Base-by-base conservation (phyloP, 1,140 invertebrate species). In the Aradophagus sp. region DNA sequence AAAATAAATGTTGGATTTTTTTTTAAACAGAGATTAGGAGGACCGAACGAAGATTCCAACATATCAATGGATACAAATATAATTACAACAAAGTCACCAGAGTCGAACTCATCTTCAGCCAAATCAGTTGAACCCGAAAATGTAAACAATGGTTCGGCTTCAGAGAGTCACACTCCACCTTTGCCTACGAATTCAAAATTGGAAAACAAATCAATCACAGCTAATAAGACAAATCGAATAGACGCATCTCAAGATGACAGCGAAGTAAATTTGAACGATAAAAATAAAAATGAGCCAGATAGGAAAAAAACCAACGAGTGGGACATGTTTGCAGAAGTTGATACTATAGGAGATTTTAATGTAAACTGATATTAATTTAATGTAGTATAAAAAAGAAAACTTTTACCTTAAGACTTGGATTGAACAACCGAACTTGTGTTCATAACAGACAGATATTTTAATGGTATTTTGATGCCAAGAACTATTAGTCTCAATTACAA, bases 251-350 rank as follows among this genome's bases (percentile, higher is more conserved):
- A 75, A 48, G 78, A 79, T 10, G 65, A 66, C 65, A 70, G 76
- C 67, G 58, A 86, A 76, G n/a, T n/a, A n/a, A n/a, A n/a, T n/a
- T n/a, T n/a, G n/a, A n/a, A n/a, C n/a, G n/a, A n/a, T n/a, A 71
- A 86, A 78, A 58, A 69, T 70, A 77, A 76, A 42, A 42, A 11
- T 2, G 80, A 80, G 45, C 78, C 78, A 2, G 85, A 84, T 4
- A 66, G 73, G 2, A 83, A 86, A 70, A 89, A 88, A 71, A 81
- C 85, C 29, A 87, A 90, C 38, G 89, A 92, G 75, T 91, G 92
- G 90, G 93, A 95, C 78, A 95, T 95, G 92, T 95, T 95, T 86
- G 93, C 93, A 2, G 93, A 95, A 82, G 92, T 92, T 48, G 95
- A 98, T 80, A 93, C 91, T 80, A 94, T 95, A 69, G 91, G 90